Percentiles rank a stretch among this genome's conserved stretches.
Conservation (phyloP, 2,113 vertebrate genomes). For the Calypte anna region DNA sequence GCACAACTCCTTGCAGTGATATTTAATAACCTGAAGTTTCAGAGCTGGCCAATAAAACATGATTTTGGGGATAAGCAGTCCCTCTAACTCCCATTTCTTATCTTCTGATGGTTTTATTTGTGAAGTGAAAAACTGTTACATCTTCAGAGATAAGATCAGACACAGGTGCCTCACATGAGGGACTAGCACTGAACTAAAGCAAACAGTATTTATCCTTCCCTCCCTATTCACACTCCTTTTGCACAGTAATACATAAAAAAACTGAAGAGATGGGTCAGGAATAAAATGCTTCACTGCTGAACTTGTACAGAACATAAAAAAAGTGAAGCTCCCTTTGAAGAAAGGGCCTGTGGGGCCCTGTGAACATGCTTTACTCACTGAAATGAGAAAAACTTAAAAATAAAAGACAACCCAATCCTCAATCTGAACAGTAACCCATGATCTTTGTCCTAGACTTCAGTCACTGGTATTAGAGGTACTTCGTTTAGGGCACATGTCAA, state of each 20-base stretch:
- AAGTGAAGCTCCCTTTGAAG: neutral
- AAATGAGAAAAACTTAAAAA: neutral
- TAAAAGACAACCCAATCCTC: neutral
- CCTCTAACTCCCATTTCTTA: neutral
- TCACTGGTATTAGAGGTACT: neutral
- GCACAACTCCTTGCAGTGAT: neutral
- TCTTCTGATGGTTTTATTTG: neutral
- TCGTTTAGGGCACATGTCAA: neutral
- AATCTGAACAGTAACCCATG: neutral
- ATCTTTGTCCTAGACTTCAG: neutral
- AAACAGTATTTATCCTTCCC: neutral
- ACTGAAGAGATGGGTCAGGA: neutral
- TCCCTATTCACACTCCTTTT: neutral
- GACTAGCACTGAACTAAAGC: neutral
- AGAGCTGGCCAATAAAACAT: neutral
- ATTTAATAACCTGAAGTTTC: neutral
- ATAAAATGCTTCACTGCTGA: neutral
- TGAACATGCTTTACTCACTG: neutral
- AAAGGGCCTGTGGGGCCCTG: neutral
- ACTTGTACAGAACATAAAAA: neutral
- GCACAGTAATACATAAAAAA: neutral
- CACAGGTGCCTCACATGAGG: neutral
- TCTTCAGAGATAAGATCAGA: neutral
- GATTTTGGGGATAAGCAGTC: neutral
- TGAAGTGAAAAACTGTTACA: neutral